Percentiles rank a stretch among this genome's conserved stretches.
Conservation (phyloP, 2,113 vertebrate species). For the Brachirus orientalis region DNA sequence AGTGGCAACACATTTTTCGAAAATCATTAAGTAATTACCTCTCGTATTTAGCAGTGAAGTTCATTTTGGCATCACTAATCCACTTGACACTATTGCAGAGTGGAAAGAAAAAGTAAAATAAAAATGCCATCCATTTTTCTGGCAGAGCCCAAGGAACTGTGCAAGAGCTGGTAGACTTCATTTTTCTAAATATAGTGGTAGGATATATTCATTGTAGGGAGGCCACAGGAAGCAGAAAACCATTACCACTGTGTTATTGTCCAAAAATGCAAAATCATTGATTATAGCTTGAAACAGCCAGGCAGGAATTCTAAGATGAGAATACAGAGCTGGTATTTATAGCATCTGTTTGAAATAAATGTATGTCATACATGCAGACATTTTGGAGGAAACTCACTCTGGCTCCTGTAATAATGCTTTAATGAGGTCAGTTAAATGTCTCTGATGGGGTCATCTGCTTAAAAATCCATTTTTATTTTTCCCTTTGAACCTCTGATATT, state of each 20-base stretch:
- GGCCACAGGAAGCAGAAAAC: conserved; percentile 12
- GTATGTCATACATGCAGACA: conserved; percentile 6
- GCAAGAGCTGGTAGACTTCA: not conserved
- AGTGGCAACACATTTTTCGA: conserved; percentile 1
- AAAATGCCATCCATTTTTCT: not conserved
- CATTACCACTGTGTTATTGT: not conserved
- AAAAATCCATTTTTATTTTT: conserved; percentile 48
- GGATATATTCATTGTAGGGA: not conserved
- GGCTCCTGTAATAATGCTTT: conserved; percentile 23
- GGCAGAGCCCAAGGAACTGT: not conserved
- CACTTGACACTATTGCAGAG: conserved; percentile 4
- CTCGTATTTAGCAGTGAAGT: conserved; percentile 29
- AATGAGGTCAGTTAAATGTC: conserved; percentile 8
- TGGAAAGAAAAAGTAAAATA: not conserved
- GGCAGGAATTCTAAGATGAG: not conserved
- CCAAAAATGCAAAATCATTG: conserved; percentile 1
- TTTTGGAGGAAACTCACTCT: conserved; percentile 11
- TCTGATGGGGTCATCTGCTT: conserved; percentile 48
- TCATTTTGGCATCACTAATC: conserved; percentile 28
- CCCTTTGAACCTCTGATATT: conserved; percentile 63
- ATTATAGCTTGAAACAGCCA: conserved; percentile 11
- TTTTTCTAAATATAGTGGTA: not conserved
- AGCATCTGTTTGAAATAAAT: conserved; percentile 37
- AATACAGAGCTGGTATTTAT: conserved; percentile 6
- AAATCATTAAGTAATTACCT: conserved; percentile 47